phyloP scores from a whole-genome alignment of 2,113 vertebrate genomes.

The Manacus vitellinus region DNA sequence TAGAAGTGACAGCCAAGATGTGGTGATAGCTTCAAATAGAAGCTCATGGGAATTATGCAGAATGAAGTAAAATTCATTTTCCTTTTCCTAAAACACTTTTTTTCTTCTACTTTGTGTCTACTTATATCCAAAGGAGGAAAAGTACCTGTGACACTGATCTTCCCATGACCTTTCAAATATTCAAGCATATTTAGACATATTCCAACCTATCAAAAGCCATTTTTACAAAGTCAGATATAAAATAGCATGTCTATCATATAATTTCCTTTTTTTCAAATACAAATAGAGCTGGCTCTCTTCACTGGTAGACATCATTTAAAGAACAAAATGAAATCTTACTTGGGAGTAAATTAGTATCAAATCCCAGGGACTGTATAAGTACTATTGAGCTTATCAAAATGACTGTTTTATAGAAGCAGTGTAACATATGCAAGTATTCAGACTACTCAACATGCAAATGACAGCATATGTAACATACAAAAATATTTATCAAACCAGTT shows the following conservation, averaged over 20 bases:
- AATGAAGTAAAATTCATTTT: not conserved
- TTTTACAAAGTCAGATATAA: not conserved
- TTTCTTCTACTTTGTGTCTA: not conserved
- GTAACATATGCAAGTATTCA: conserved; percentile 16
- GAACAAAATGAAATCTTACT: not conserved
- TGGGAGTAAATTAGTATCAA: not conserved
- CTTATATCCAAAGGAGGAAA: not conserved
- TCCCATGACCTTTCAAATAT: not conserved
- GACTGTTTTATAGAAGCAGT: not conserved
- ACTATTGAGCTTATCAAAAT: not conserved
- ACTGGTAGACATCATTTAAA: not conserved
- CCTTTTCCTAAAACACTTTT: not conserved
- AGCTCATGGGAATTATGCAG: not conserved
- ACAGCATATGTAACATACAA: not conserved
- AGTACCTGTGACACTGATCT: not conserved
- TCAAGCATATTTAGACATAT: not conserved
- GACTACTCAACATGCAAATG: not conserved
- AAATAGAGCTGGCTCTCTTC: not conserved
- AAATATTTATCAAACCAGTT: conserved; percentile 44
- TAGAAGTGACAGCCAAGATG: not conserved
- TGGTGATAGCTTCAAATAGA: not conserved
- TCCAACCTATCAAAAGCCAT: not conserved
- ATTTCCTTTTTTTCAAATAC: not conserved
- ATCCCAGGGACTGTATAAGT: not conserved
- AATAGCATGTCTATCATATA: not conserved